Evolutionary conservation across 2,888 invertebrate genomes (phyloP).

Genomic region (Nymphalis urticae): DNA sequence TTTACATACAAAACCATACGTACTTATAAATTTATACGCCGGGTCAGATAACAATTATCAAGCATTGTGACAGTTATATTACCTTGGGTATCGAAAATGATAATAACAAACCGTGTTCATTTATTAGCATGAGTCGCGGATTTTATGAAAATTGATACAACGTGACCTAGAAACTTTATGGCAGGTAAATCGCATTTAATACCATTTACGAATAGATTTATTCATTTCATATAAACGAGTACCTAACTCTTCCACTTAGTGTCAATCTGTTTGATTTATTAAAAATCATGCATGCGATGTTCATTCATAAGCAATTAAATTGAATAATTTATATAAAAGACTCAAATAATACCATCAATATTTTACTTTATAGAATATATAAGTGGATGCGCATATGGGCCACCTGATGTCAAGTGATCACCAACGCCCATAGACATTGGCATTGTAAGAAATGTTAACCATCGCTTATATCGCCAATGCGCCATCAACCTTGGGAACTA

Average conservation of each 20-base stretch:
- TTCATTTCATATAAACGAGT: background rate
- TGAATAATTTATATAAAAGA: no score
- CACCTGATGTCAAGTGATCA: no score
- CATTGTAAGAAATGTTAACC: no score
- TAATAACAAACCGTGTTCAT: slow-evolving; percentile 16
- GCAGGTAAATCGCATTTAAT: background rate
- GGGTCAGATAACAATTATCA: slow-evolving; percentile 21
- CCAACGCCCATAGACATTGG: no score
- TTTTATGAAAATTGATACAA: slow-evolving; percentile 18
- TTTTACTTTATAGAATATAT: no score
- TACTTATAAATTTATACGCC: background rate
- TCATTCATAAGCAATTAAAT: no score
- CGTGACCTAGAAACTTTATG: slow-evolving; percentile 4
- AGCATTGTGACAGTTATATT: slow-evolving; percentile 22
- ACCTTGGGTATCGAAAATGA: slow-evolving; percentile 16
- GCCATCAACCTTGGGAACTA: no score
- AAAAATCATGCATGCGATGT: no score
- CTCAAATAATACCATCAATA: no score
- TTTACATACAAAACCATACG: background rate
- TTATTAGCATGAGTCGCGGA: slow-evolving; percentile 28
- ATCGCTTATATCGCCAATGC: no score
- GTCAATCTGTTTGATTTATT: no score
- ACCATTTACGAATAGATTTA: background rate
- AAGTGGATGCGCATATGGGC: no score
- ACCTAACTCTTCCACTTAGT: background rate